phyloP scores from a whole-genome alignment of 2,888 invertebrate genomes.

The Hypsopygia costalis region DNA sequence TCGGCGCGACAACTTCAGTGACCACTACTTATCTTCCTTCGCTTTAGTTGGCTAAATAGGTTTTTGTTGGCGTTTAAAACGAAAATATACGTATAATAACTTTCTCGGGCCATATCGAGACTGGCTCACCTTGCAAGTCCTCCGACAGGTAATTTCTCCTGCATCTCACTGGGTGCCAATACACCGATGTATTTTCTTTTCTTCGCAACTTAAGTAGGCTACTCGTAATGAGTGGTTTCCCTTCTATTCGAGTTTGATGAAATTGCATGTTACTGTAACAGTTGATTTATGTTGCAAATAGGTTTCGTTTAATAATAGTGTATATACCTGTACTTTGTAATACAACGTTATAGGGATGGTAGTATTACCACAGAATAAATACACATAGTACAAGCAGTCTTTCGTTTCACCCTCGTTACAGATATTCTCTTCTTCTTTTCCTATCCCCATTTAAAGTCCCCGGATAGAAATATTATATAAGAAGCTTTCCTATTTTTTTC shows the following conservation, averaged over 20 bases:
- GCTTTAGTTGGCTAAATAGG: conserved; percentile 3
- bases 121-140: conserved; percentile 56
- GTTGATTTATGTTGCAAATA: conserved; percentile 34
- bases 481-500: too few relatives aligned
- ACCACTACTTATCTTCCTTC: too few relatives aligned
- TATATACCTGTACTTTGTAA: too few relatives aligned
- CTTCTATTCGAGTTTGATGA: conserved; percentile 51
- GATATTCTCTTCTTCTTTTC: too few relatives aligned
- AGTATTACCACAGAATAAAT: too few relatives aligned
- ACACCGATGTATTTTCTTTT: conserved; percentile 69
- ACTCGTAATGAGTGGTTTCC: conserved; percentile 64
- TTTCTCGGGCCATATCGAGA: conserved; percentile 61
- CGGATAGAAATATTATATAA: too few relatives aligned
- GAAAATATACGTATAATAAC: conserved; percentile 43
- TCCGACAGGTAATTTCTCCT: conserved; percentile 63
- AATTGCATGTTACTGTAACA: conserved; percentile 46
- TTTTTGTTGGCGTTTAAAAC: conserved; percentile 18
- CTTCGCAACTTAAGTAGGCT: conserved; percentile 64
- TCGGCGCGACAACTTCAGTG: too few relatives aligned
- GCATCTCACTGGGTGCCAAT: conserved; percentile 43
- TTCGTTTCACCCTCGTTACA: too few relatives aligned
- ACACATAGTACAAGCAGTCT: too few relatives aligned
- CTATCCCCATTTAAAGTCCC: too few relatives aligned
- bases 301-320: too few relatives aligned
- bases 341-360: too few relatives aligned